Evolutionary conservation across 2,797 vertebrate species (phyloP).

Genomic region (Hirundo rustica): DNA sequence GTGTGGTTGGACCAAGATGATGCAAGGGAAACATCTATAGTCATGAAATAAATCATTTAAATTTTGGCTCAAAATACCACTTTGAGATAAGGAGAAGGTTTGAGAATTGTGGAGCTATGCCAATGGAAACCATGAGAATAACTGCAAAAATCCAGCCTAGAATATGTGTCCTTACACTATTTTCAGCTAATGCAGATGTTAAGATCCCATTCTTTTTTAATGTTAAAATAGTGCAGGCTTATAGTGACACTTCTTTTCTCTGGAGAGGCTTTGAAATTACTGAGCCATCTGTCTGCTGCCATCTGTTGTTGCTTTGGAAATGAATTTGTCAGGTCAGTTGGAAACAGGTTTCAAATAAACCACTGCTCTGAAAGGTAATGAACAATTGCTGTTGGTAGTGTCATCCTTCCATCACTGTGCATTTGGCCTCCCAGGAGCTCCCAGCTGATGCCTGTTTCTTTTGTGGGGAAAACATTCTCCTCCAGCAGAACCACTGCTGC

Average conservation of each 20-base stretch:
- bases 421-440: not conserved
- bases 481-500: not conserved
- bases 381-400: not conserved
- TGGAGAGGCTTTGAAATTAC: constrained; percentile 30
- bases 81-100: not conserved
- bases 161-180: not conserved
- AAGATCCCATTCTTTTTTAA: not conserved
- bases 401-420: not conserved
- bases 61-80: not conserved
- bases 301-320: constrained; percentile 55
- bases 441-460: not conserved
- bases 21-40: not conserved
- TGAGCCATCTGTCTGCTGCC: constrained; percentile 50
- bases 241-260: constrained; percentile 36
- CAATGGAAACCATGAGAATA: not conserved
- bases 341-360: constrained; percentile 56
- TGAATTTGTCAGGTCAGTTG: constrained; percentile 42
- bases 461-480: not conserved
- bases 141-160: not conserved
- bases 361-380: not conserved
- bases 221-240: not conserved
- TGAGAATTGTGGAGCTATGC: not conserved
- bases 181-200: constrained; percentile 21
- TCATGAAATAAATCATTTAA: not conserved
- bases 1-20: not conserved